Evolutionary conservation across 1,140 invertebrate genomes (phyloP).

Genomic region (Bombus polaris): DNA sequence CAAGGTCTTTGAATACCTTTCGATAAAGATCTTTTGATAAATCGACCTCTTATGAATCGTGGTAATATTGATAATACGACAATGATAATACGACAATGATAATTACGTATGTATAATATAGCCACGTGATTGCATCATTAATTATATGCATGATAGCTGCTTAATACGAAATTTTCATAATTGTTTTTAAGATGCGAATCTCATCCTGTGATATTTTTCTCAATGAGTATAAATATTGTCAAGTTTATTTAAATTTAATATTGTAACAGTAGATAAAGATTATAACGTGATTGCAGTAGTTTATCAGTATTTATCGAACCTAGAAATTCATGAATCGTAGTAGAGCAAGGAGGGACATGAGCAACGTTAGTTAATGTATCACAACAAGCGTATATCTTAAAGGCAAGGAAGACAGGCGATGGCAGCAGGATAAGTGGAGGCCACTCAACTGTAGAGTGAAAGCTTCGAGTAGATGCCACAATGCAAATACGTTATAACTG

Average conservation of each 20-base stretch:
- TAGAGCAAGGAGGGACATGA: not conserved
- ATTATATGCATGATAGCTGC: not conserved
- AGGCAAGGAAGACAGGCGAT: slow-evolving; percentile 13
- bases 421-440: slow-evolving; percentile 17
- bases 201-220: not conserved
- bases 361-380: not conserved
- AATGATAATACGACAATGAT: slow-evolving; percentile 11
- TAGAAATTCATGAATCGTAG: not conserved
- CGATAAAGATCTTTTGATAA: slow-evolving; percentile 29
- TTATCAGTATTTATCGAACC: not conserved
- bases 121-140: not conserved
- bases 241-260: not conserved
- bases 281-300: too few species aligned
- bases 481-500: slow-evolving; percentile 13
- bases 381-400: not conserved
- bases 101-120: not conserved
- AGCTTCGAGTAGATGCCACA: not conserved
- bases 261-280: not conserved
- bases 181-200: not conserved
- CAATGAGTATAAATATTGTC: too few species aligned
- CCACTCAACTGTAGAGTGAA: slow-evolving; percentile 21
- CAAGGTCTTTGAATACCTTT: slow-evolving; percentile 30
- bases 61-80: slow-evolving; percentile 36
- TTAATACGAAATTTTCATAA: not conserved
- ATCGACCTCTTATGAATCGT: not conserved